Base-by-base conservation (phyloP, 1,140 invertebrate genomes). In the Drosophila tristis region DNA sequence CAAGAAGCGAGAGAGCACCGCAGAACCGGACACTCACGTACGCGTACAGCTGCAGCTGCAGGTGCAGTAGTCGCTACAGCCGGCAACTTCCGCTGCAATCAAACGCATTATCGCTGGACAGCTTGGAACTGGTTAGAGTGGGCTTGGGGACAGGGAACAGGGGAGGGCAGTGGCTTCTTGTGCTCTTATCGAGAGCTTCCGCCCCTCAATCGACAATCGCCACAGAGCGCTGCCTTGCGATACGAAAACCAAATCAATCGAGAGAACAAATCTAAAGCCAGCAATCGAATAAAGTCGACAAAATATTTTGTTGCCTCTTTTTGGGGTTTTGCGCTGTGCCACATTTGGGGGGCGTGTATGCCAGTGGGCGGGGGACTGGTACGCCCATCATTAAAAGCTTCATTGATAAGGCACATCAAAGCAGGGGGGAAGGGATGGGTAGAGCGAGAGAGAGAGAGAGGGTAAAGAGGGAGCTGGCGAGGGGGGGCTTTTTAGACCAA, bases 251-350 rank as follows among this genome's bases (percentile, higher is more conserved):
- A 47, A 39, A 42, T 2, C 16, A 16, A 29, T 6, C 26, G 13
- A 50, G 58, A 58, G 53, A 44, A 48, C 53, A 67, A 66, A 70
- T 23, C 54, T 45, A 23, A 64, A 64, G 45, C 49, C 67, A 81
- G 78, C 74, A 82, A 82, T 87, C 78, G 66, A 86, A 86, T 82
- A 87, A 81, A 78, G 78, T 86, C 65, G 59, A 87, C 78, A 78
- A 87, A 86, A 87, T 86, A 86, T 86, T 85, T 77, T 81, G 62
- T 29, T 66, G 60, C 73, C 81, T 68, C 65, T 76, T 54, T 53
- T 68, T 61, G 25, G 25, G 58, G 25, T 47, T 58, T 48, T 56
- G 44, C 63, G 0, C 16, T 16, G 16, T 16, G 56, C 57, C 51
- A 49, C 64, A 68, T 70, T 70, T 70, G 66, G 68, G 64, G 64